A percentile compares a stretch with the other conserved stretches of the same genome.
These are phyloP conservation scores for Xyliphius kryptos DNA, from an alignment of 2,113 vertebrate species.

Conservation along the genomic window DNA sequence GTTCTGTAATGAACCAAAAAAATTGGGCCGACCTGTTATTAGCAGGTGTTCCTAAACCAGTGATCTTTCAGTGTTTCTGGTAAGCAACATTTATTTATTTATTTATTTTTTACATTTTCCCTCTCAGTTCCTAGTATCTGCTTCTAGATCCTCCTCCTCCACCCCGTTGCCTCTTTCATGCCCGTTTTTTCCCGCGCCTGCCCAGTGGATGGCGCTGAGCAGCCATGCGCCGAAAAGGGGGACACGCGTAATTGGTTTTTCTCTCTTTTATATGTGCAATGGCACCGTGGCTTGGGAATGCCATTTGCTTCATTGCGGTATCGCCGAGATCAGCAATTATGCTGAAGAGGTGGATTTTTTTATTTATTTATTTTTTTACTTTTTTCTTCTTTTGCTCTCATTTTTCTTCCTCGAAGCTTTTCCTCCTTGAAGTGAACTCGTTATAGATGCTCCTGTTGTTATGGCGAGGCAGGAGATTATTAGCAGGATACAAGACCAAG, in stretches of 20 bases:
- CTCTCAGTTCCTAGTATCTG: no score
- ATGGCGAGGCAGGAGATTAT: conserved; percentile 55
- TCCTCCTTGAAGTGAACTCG: conserved; percentile 55
- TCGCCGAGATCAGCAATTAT: conserved; percentile 62
- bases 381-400: no score
- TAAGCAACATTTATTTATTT: no score
- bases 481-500: conserved; percentile 56
- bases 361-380: conserved; percentile 29
- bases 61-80: no score
- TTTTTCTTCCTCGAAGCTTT: conserved; percentile 46
- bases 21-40: no score
- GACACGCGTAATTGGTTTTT: conserved; percentile 56
- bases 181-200: background rate
- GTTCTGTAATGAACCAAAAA: no score
- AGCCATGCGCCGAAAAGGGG: conserved; percentile 10
- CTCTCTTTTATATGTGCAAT: conserved; percentile 53
- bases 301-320: conserved; percentile 49
- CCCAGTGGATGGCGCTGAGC: conserved; percentile 41
- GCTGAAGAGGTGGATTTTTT: conserved; percentile 53
- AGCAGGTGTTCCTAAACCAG: no score
- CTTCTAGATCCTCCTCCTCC: background rate
- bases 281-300: conserved; percentile 51
- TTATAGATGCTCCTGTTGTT: conserved; percentile 57
- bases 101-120: no score
- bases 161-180: conserved; percentile 32